These are phyloP conservation scores for Tamandua tetradactyla DNA, from an alignment of 2,797 vertebrate species.

Conservation along the genomic window DNA sequence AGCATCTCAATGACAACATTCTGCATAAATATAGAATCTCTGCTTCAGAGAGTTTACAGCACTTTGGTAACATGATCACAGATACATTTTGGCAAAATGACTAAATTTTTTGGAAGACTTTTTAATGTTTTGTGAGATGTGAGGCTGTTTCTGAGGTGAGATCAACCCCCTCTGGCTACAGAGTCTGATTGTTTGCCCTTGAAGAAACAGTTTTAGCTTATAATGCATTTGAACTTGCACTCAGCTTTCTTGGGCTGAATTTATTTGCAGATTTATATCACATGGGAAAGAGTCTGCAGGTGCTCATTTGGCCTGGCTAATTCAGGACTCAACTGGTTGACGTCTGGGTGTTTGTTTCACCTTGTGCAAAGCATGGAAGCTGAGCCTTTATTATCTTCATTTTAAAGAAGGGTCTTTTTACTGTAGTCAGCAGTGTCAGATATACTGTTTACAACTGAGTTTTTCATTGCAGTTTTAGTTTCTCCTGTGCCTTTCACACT, in stretches of 20 bases:
- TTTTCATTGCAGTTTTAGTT: conserved; percentile 45
- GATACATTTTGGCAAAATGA: conserved; percentile 51
- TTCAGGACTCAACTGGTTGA: background rate
- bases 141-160: conserved; percentile 63
- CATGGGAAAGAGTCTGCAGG: conserved; percentile 12
- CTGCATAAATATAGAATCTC: conserved; percentile 64
- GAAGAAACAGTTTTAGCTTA: conserved; percentile 21
- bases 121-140: conserved; percentile 46
- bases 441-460: conserved; percentile 59
- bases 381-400: conserved; percentile 45
- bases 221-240: conserved; percentile 60
- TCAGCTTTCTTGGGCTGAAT: conserved; percentile 58
- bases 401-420: conserved; percentile 1
- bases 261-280: conserved; percentile 64
- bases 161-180: conserved; percentile 4
- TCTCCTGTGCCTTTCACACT: conserved; percentile 35
- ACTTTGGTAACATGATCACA: conserved; percentile 1
- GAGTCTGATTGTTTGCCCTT: conserved; percentile 53
- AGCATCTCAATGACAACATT: conserved; percentile 59
- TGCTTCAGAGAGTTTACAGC: conserved; percentile 28
- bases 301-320: conserved; percentile 24
- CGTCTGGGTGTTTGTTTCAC: conserved; percentile 48
- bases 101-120: conserved; percentile 42
- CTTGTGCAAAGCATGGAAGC: conserved; percentile 17
- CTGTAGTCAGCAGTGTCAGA: background rate